Evolutionary conservation across 2,888 invertebrate genomes (phyloP).

Genomic region (Ditula angustiorana): DNA sequence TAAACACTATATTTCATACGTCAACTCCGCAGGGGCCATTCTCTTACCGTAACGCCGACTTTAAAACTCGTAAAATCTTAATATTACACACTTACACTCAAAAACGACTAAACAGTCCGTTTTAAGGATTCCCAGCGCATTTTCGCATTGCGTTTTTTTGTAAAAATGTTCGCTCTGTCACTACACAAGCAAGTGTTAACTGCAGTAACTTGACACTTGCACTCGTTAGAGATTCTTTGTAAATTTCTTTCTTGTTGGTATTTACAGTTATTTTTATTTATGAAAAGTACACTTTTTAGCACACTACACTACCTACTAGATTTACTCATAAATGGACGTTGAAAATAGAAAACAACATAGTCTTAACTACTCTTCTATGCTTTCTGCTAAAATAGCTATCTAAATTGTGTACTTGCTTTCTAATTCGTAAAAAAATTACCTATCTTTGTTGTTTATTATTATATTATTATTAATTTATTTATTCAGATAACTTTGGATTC

Average conservation of each 20-base stretch:
- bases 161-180: conserved; percentile 1
- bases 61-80: conserved; percentile 67
- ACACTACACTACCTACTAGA: no score
- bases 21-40: conserved; percentile 68
- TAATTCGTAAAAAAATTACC: no score
- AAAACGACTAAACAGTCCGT: conserved; percentile 35
- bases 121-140: conserved; percentile 17
- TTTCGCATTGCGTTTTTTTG: conserved; percentile 27
- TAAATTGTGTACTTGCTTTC: no score
- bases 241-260: background rate
- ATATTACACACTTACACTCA: conserved; percentile 57
- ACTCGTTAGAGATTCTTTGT: background rate
- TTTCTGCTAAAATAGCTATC: background rate
- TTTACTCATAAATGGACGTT: no score
- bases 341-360: no score
- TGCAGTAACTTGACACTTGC: conserved; percentile 2
- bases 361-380: no score
- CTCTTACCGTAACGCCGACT: conserved; percentile 64
- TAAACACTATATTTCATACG: conserved; percentile 81
- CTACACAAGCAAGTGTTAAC: no score
- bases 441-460: no score
- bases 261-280: background rate
- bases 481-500: no score
- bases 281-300: no score
- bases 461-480: no score